Base-by-base conservation (phyloP, 2,888 invertebrate genomes). In the Nesidiocoris tenuis region DNA sequence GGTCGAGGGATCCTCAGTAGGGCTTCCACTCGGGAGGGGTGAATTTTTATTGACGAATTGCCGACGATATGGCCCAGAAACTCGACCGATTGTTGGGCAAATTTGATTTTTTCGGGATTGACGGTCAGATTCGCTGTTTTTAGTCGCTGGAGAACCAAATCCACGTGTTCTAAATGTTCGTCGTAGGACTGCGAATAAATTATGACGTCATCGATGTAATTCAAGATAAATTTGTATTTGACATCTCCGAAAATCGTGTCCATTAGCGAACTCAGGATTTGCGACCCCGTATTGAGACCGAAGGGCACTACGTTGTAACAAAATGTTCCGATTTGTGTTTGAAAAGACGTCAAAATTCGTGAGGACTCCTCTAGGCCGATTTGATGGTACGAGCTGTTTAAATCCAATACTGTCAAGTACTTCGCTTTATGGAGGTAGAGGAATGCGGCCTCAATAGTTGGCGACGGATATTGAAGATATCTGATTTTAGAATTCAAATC, bases 291-390 rank as follows among this genome's bases (percentile, higher is more conserved):
- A 54, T 12, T 54, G 18, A 66, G 17, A 1, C 66, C 66, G 2
- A 65, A 24, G 9, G 24, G 65, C n/a, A 65, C 24, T 2, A 18
- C n/a, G 24, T 23, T 22, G 16, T 65, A 66, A 21, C 66, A 25
- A 54, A 54, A 66, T 16, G 66, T 66, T 17, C 66, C 66, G 18
- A 66, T 54, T 54, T 17, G 66, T 18, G 66, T 66, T 39, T 66
- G 66, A 18, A 66, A 66, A 2, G 66, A 9, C 7, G 66, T 16
- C 24, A 65, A 12, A 2, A 3, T 22, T 65, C 24, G 22, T 1
- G 24, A 24, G n/a, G 7, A 17, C 7, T 17, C 25, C n/a, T 65
- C 65, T 9, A 65, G 16, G 9, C 24, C n/a, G 2, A 65, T 65
- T 16, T 65, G 65, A 25, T 65, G 25, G n/a, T 65, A 65, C 3